These are phyloP conservation scores for Scolopax bukidnonensis DNA, from an alignment of 2,797 vertebrate genomes.

Conservation along the genomic window DNA sequence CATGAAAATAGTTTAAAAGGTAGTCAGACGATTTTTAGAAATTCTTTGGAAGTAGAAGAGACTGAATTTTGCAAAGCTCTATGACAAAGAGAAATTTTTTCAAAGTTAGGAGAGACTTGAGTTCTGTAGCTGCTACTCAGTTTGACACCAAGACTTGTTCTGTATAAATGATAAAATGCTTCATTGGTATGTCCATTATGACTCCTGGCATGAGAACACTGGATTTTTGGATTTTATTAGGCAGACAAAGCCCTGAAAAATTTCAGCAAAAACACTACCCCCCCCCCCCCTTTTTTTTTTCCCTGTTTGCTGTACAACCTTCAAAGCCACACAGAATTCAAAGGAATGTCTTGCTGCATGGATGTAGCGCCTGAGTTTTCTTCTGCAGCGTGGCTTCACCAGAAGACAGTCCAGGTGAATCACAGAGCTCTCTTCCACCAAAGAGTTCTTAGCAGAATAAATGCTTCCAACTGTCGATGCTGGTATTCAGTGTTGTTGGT, in stretches of 20 bases:
- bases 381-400: background rate
- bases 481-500: background rate
- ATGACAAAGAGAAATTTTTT: background rate
- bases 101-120: background rate
- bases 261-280: background rate
- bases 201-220: background rate
- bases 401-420: background rate
- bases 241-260: background rate
- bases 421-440: background rate
- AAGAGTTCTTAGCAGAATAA: background rate
- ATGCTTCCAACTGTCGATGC: background rate
- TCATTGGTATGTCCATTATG: background rate
- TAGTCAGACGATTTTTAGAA: background rate
- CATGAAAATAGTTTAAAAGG: background rate
- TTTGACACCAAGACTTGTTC: background rate
- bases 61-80: background rate
- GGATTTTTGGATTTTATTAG: background rate
- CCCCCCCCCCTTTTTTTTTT: background rate
- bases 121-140: background rate
- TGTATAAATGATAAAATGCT: background rate
- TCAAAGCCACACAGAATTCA: background rate
- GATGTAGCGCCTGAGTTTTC: background rate
- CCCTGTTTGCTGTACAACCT: background rate
- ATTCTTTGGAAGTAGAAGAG: background rate
- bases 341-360: background rate